Percentiles rank a stretch among this genome's conserved stretches.
phyloP scores from a whole-genome alignment of 2,888 invertebrate genomes.

The Thelaira solivaga region DNA sequence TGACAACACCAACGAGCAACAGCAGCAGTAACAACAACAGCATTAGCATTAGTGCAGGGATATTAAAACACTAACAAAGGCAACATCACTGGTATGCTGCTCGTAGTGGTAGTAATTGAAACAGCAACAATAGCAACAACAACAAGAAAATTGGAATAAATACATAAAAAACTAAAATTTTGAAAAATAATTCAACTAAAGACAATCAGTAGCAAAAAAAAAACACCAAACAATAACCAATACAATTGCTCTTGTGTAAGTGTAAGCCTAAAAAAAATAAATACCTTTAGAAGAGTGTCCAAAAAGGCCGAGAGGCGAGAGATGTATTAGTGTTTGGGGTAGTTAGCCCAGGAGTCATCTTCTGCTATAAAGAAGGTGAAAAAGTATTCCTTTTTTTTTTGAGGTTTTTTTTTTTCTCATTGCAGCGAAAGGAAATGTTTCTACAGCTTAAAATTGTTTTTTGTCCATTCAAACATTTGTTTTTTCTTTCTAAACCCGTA shows the following conservation, averaged over 20 bases:
- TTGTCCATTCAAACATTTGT: neutral
- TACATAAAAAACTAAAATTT: constrained; percentile 58
- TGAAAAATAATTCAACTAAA: constrained; percentile 51
- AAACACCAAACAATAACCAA: too few relatives aligned
- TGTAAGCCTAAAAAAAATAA: too few relatives aligned
- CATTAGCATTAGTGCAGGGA: constrained; percentile 7
- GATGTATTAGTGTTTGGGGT: too few relatives aligned
- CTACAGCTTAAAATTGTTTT: constrained; percentile 1
- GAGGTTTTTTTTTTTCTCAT: too few relatives aligned
- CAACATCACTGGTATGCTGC: too few relatives aligned
- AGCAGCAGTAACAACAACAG: neutral
- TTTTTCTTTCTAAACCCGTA: neutral
- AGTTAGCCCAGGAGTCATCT: too few relatives aligned
- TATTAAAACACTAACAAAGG: constrained; percentile 33
- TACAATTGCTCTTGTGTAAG: too few relatives aligned
- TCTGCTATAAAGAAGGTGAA: constrained; percentile 55
- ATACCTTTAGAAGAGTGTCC: too few relatives aligned
- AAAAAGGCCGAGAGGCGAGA: too few relatives aligned
- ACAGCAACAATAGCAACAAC: constrained; percentile 15
- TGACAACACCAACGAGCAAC: constrained; percentile 24
- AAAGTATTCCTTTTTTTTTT: constrained; percentile 53
- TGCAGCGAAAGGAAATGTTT: constrained; percentile 51
- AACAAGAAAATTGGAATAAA: constrained; percentile 49
- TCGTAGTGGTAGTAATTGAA: neutral
- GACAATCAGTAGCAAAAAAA: constrained; percentile 32